These are phyloP conservation scores for Chelonus formosanus DNA, from an alignment of 2,888 invertebrate genomes.

Conservation along the genomic window DNA sequence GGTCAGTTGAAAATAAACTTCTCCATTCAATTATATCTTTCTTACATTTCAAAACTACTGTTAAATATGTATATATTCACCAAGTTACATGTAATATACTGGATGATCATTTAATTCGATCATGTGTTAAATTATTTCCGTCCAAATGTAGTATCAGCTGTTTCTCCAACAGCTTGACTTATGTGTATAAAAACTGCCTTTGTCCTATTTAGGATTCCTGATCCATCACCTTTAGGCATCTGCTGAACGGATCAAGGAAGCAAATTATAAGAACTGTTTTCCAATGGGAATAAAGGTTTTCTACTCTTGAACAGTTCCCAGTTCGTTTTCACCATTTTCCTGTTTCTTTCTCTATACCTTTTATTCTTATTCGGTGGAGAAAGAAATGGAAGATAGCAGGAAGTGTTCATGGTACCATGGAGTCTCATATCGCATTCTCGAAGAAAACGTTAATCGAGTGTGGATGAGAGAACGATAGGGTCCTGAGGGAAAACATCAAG, in stretches of 20 bases:
- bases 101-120: no score
- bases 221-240: constrained; percentile 13
- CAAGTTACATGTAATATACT: no score
- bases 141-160: no score
- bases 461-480: constrained; percentile 40
- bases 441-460: constrained; percentile 42
- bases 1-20: no score
- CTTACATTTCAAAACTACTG: no score
- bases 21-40: no score
- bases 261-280: neutral
- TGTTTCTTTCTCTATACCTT: constrained; percentile 10
- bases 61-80: no score
- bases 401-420: constrained; percentile 11
- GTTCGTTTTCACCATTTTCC: constrained; percentile 14
- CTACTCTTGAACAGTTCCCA: no score
- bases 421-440: constrained; percentile 29
- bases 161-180: no score
- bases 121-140: no score
- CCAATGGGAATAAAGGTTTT: constrained; percentile 1
- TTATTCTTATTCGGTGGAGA: constrained; percentile 19
- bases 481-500: constrained; percentile 30
- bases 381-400: constrained; percentile 14
- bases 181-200: neutral
- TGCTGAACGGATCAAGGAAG: neutral
- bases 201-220: constrained; percentile 6